Percentiles rank a stretch among this genome's conserved stretches.
Evolutionary conservation across 2,113 vertebrate genomes (phyloP).

Genomic region (Chlamydotis undulata): DNA sequence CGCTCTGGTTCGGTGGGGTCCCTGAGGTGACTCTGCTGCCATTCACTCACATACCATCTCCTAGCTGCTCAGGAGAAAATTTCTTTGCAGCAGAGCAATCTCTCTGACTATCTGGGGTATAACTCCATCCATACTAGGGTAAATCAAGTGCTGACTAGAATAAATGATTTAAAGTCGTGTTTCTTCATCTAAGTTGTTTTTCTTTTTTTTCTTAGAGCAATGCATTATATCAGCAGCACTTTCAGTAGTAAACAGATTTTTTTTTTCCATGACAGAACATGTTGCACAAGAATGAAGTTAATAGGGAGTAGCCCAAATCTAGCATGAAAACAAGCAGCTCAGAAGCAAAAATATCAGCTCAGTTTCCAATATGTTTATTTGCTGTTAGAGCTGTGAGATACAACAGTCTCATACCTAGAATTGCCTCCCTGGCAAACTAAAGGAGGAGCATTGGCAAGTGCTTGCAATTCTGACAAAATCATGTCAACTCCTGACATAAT

Average conservation of each 20-base stretch:
- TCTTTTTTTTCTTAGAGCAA: not conserved
- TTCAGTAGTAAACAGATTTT: not conserved
- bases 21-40: not conserved
- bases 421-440: not conserved
- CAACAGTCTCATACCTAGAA: not conserved
- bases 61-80: not conserved
- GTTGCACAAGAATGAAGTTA: not conserved
- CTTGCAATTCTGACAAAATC: constrained; percentile 9
- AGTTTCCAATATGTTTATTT: not conserved
- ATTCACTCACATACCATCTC: not conserved
- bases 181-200: not conserved
- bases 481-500: not conserved
- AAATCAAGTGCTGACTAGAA: not conserved
- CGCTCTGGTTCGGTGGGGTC: not conserved
- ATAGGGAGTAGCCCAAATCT: not conserved
- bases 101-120: not conserved
- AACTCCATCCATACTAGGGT: not conserved
- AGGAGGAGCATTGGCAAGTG: not conserved
- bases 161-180: not conserved
- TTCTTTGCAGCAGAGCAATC: not conserved
- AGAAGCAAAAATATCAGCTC: not conserved
- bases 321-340: not conserved
- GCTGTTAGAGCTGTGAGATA: not conserved
- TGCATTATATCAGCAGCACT: not conserved
- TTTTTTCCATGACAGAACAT: not conserved